phyloP scores from a whole-genome alignment of 2,797 vertebrate species.

The Lates japonicus region DNA sequence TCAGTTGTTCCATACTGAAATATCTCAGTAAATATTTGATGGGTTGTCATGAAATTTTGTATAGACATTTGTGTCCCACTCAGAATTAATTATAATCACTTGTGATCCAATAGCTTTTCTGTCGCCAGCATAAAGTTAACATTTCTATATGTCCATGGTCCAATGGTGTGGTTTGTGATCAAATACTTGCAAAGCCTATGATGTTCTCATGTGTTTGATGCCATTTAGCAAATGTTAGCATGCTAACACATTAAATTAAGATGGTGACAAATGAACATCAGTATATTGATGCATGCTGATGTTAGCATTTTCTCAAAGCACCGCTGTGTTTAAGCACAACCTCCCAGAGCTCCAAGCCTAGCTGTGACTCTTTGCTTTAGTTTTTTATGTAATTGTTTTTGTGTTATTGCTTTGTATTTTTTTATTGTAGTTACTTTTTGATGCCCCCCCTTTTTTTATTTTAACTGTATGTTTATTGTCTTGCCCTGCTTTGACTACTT shows the following conservation, averaged over 20 bases:
- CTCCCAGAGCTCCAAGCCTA: not conserved
- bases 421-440: not conserved
- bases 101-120: not conserved
- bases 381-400: not conserved
- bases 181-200: not conserved
- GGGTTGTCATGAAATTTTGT: not conserved
- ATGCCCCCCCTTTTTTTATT: not conserved
- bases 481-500: not conserved
- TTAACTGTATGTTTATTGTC: not conserved
- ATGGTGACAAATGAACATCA: not conserved
- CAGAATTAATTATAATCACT: not conserved
- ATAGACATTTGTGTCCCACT: not conserved
- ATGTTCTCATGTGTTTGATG: not conserved
- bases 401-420: not conserved
- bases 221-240: not conserved
- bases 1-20: not conserved
- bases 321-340: not conserved
- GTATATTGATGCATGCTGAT: not conserved
- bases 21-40: not conserved
- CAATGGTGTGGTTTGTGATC: not conserved
- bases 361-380: not conserved
- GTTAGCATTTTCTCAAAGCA: not conserved
- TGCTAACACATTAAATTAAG: not conserved
- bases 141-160: no score
- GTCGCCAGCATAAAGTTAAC: no score